Evolutionary conservation across 2,113 vertebrate species (phyloP), one percentile per base, ranked within the genome.

Genomic region (Sebastes fasciatus): DNA sequence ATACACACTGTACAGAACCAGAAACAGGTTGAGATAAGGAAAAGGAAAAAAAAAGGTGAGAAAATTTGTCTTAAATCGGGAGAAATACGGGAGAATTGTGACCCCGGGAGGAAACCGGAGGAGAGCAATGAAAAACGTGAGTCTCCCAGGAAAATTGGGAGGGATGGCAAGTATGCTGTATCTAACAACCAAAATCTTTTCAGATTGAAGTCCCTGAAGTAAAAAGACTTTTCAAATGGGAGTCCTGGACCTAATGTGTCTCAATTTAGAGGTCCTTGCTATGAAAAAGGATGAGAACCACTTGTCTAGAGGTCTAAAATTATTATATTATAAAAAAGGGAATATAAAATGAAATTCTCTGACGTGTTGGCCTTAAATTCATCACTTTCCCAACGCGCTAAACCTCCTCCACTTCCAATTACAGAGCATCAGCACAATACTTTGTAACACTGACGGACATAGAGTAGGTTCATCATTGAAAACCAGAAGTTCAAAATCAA

Each of bases 401-500:
- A 68, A 76, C 46, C 23, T 55, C 34, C 48, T 49, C 46, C 34
- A n/a, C 54, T 26, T 69, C 86, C 77, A 89, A 75, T 88, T 89
- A 86, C 52, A 76, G 51, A 81, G 77, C 73, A 68, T 74, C 91
- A 82, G 72, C 14, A 23, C 57, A 48, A 60, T 81, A 57, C 68
- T 82, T 66, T 80, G 34, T 66, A 77, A 40, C 42, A 43, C 52
- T 85, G 86, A 86, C 6, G 76, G 82, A 88, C 74, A 73, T 86
- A 64, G 16, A 83, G 74, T 76, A 43, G 51, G 51, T 64, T 89
- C 60, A 79, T 79, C 74, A 71, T 85, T 70, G 80, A 78, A 82
- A 84, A 79, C n/a, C 42, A 78, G 76, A 86, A 78, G 68, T 80
- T 91, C 10, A 74, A 85, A 84, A 88, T 86, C 82, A 75, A 81